A percentile compares a stretch with the other conserved stretches of the same genome.
Conservation (phyloP, 1,140 invertebrate species). For the Schlechtendalia chinensis region DNA sequence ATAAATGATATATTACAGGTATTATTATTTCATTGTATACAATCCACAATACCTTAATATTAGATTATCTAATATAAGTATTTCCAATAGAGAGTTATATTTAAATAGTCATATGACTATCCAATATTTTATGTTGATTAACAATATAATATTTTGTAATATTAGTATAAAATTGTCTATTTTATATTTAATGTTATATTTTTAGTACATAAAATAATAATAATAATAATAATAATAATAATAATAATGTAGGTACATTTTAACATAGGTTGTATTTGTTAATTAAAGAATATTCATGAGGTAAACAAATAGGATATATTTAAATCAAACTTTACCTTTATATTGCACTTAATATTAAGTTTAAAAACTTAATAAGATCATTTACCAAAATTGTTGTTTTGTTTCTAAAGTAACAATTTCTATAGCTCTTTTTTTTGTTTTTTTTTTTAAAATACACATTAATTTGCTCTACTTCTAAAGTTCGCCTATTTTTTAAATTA, state of each 20-base stretch:
- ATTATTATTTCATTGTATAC: neutral
- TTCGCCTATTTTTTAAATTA: constrained; percentile 36
- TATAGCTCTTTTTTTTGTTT: too few relatives aligned
- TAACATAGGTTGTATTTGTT: constrained; percentile 1
- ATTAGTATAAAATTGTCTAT: constrained; percentile 9
- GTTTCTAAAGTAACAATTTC: constrained; percentile 42
- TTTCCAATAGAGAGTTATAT: neutral
- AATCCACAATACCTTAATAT: neutral
- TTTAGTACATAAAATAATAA: constrained; percentile 13
- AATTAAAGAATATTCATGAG: constrained; percentile 38
- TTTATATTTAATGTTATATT: constrained; percentile 8
- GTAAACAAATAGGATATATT: constrained; percentile 41
- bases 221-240: neutral
- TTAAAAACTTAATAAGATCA: constrained; percentile 31
- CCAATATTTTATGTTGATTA: constrained; percentile 20
- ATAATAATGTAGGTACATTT: neutral
- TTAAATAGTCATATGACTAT: neutral
- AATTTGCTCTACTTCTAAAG: constrained; percentile 2
- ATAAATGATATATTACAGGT: constrained; percentile 9
- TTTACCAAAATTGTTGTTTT: constrained; percentile 17
- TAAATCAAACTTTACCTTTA: constrained; percentile 25
- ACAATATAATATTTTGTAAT: constrained; percentile 23
- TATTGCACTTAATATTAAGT: constrained; percentile 48
- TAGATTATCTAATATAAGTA: neutral
- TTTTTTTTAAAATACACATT: constrained; percentile 27